Conservation (phyloP, 2,797 vertebrate genomes). For the Coregonus ussuriensis region DNA sequence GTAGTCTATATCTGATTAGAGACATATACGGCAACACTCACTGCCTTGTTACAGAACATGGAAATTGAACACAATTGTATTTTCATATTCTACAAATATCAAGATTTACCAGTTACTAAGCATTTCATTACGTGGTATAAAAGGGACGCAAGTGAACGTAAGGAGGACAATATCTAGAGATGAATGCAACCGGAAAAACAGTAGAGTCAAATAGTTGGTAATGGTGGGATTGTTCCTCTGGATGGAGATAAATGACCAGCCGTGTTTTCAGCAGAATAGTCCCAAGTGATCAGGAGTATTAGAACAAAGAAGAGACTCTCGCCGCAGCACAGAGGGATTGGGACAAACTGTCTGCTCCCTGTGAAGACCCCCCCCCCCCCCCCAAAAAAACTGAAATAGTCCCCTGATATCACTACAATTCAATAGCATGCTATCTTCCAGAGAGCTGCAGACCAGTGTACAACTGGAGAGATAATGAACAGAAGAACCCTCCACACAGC, state of each 20-base stretch:
- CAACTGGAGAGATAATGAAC: not conserved
- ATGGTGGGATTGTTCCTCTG: conserved; percentile 39
- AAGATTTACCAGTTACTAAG: not conserved
- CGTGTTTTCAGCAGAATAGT: conserved; percentile 42
- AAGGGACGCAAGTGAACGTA: not conserved
- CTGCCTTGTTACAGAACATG: not conserved
- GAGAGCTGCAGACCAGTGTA: not conserved
- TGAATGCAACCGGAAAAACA: no score
- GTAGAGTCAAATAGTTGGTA: not conserved
- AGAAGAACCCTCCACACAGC: not conserved
- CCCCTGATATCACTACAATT: conserved; percentile 17
- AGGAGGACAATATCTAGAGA: not conserved
- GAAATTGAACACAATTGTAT: not conserved
- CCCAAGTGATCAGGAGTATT: conserved; percentile 27
- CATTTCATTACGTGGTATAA: not conserved
- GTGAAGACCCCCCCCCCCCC: no score
- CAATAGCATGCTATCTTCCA: conserved; percentile 8
- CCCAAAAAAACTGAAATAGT: not conserved
- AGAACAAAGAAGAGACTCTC: conserved; percentile 27
- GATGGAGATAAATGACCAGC: conserved; percentile 58
- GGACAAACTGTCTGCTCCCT: no score
- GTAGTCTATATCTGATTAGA: no score
- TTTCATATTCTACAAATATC: not conserved
- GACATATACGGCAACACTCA: not conserved
- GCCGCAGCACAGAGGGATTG: no score